Percentiles rank a stretch among this genome's conserved stretches.
Evolutionary conservation across 1,140 invertebrate species (phyloP).

Genomic region (Phocides pigmalion): DNA sequence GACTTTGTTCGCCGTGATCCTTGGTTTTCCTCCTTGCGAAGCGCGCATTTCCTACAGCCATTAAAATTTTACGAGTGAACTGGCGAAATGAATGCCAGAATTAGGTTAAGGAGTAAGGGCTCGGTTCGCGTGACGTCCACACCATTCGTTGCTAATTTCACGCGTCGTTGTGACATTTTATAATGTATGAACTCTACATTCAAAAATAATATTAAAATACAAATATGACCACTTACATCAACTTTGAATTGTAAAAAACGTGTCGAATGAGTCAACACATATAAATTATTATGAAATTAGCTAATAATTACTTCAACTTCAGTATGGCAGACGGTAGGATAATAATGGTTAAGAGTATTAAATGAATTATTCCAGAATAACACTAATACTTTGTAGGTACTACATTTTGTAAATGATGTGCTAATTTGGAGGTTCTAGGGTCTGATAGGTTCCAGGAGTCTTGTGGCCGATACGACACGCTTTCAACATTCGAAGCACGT

Average conservation of each 20-base stretch:
- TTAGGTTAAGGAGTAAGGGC: slow-evolving; percentile 72
- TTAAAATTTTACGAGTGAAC: slow-evolving; percentile 81
- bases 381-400: too few species aligned
- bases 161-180: not conserved
- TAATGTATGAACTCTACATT: too few species aligned
- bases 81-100: slow-evolving; percentile 77
- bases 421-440: not conserved
- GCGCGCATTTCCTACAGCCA: slow-evolving; percentile 62
- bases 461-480: slow-evolving; percentile 37
- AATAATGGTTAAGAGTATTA: too few species aligned
- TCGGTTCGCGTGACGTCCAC: slow-evolving; percentile 58
- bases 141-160: slow-evolving; percentile 18
- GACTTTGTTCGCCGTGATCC: slow-evolving; percentile 56
- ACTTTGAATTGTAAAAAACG: too few species aligned
- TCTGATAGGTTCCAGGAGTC: slow-evolving; percentile 48
- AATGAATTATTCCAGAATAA: too few species aligned
- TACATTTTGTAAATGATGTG: not conserved
- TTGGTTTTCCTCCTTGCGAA: slow-evolving; percentile 61
- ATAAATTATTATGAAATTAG: too few species aligned
- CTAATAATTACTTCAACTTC: too few species aligned
- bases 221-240: too few species aligned
- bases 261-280: too few species aligned
- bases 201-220: too few species aligned
- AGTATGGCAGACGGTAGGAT: too few species aligned
- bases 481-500: slow-evolving; percentile 66